Evolutionary conservation across 2,888 invertebrate species (phyloP), one percentile per base, ranked within the genome.

Genomic region (Helleia helle): DNA sequence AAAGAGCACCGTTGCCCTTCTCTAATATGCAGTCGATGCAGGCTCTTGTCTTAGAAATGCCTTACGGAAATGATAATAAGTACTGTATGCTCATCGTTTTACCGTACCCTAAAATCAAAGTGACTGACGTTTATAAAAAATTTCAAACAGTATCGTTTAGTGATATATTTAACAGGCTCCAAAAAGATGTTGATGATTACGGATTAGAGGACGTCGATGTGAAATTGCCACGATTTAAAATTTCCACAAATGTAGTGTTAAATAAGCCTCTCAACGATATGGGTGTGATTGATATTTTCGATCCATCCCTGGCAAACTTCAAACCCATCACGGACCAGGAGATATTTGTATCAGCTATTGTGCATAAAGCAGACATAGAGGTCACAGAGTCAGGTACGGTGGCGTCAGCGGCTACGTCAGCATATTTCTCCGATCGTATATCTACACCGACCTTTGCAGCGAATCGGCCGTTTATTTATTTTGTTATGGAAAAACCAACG

Each of bases 301-400:
- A 89, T 51, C 70, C 83, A 0, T 62, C 65, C 4, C 48, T 58
- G 2, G 89, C 91, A 0, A 83, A 87, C 57, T 86, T 92, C 24
- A 64, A 83, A 8, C 77, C 80, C 22, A 87, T 91, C 29, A 79
- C 86, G 0, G 66, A 70, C 3, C 84, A 88, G 36, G 67, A 80
- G 36, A 77, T 89, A 25, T 88, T 76, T 48, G 83, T 92, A 4
- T 88, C 89, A 0, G 79, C 87, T 4, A 80, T 91, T 9, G 83
- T 92, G 1, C 93, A 93, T 59, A 90, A 90, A 54, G 90, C 92
- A 3, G 88, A 88, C 54, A 90, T 93, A 47, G 90, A 91, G 59
- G 92, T 93, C 0, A 89, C 90, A 17, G 93, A 93, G 64, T 86
- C 90, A 43, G 93, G 93, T 2, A 92, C 92, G 0, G 86, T 89